Percentiles rank a stretch among this genome's conserved stretches.
phyloP scores from a whole-genome alignment of 92 coral and sea anemone species.

The Porites evermanni region DNA sequence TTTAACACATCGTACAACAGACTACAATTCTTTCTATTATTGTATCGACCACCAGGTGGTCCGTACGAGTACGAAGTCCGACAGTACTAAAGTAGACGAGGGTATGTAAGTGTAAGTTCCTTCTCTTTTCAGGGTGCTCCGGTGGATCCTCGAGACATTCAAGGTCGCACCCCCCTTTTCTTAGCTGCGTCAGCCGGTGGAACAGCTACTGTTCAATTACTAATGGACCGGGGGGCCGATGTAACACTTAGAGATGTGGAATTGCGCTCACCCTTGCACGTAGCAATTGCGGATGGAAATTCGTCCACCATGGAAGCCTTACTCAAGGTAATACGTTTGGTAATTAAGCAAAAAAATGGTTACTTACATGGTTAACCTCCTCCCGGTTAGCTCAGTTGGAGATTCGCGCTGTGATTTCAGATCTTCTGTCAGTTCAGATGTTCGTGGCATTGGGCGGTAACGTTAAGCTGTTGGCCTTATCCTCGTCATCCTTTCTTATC shows the following conservation, averaged over 20 bases:
- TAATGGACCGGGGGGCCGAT: slow-evolving; percentile 84
- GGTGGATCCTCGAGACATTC: slow-evolving; percentile 70
- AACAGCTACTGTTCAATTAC: slow-evolving; percentile 77
- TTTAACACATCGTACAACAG: too few relatives aligned
- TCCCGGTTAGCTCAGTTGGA: too few relatives aligned
- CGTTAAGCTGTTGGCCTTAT: too few relatives aligned
- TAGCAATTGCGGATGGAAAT: slow-evolving; percentile 83
- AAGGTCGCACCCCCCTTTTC: slow-evolving; percentile 79
- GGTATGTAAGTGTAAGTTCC: not conserved
- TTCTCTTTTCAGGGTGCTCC: slow-evolving; percentile 65
- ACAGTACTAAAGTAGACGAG: not conserved
- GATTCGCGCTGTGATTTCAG: too few relatives aligned
- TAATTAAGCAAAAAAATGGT: too few relatives aligned
- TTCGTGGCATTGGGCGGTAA: too few relatives aligned
- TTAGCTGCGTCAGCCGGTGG: slow-evolving; percentile 81
- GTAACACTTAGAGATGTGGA: slow-evolving; percentile 79
- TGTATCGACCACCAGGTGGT: too few relatives aligned
- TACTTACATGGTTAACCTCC: too few relatives aligned
- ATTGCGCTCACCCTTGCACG: slow-evolving; percentile 80
- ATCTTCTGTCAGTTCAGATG: too few relatives aligned
- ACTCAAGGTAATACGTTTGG: slow-evolving; percentile 61
- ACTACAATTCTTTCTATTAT: too few relatives aligned
- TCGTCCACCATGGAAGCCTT: slow-evolving; percentile 71
- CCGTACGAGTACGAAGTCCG: too few relatives aligned
- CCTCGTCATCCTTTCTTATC: too few relatives aligned